phyloP scores from a whole-genome alignment of 92 coral and sea anemone species.

The Epizoanthus rinbou region DNA sequence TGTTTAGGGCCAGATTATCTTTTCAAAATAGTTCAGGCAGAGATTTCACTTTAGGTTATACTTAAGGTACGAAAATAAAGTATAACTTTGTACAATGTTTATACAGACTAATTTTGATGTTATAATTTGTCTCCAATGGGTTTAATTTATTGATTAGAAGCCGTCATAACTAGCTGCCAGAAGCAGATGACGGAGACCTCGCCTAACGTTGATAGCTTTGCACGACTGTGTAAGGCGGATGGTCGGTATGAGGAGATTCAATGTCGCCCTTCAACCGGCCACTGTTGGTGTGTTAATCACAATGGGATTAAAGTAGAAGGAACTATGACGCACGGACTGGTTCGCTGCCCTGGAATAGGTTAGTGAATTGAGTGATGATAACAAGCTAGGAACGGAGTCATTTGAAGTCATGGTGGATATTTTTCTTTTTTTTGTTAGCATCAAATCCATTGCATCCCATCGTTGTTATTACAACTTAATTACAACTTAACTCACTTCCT shows the following conservation, averaged over 20 bases:
- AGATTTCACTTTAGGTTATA: too few relatives aligned
- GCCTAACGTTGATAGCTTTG: conserved; percentile 42
- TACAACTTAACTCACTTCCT: too few relatives aligned
- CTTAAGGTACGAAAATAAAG: too few relatives aligned
- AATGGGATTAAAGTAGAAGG: conserved; percentile 69
- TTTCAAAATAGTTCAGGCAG: too few relatives aligned
- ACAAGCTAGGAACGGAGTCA: too few relatives aligned
- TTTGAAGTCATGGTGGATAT: too few relatives aligned
- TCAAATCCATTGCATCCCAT: too few relatives aligned
- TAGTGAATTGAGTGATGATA: not conserved
- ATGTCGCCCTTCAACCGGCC: conserved; percentile 72
- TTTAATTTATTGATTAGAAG: not conserved
- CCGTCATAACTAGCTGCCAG: conserved; percentile 6
- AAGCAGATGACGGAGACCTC: not conserved
- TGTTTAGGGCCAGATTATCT: too few relatives aligned
- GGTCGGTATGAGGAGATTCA: conserved; percentile 89
- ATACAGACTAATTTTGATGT: not conserved
- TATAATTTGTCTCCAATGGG: not conserved
- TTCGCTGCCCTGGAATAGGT: conserved; percentile 79
- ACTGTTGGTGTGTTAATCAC: conserved; percentile 93
- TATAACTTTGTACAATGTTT: too few relatives aligned
- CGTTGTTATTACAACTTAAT: too few relatives aligned
- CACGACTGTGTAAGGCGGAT: conserved; percentile 73
- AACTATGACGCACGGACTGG: conserved; percentile 52
- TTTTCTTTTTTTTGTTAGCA: too few relatives aligned